These are phyloP conservation scores for Aelia acuminata DNA, from an alignment of 2,888 invertebrate species.

Conservation along the genomic window DNA sequence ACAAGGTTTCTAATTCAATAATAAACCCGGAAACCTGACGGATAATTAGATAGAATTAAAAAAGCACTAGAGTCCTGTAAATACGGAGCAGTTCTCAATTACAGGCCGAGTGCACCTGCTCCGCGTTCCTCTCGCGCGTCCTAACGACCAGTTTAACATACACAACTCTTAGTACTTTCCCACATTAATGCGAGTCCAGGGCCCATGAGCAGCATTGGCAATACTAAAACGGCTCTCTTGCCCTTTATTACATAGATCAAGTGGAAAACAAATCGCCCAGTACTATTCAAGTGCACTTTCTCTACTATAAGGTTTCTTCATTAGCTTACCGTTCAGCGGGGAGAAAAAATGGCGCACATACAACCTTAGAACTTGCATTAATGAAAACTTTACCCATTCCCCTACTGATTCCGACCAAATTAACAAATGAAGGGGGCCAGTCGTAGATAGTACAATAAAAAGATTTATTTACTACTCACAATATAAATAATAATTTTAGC, in stretches of 20 bases:
- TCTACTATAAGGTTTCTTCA: neutral
- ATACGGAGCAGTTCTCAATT: neutral
- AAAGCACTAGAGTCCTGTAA: neutral
- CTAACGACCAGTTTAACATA: slow-evolving; percentile 5
- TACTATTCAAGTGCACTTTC: neutral
- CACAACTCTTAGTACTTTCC: neutral
- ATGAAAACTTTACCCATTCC: too few species aligned
- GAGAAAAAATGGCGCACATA: too few species aligned
- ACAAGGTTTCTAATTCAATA: neutral
- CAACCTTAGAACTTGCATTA: too few species aligned
- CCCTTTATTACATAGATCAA: neutral
- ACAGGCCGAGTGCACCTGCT: neutral
- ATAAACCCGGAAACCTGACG: neutral
- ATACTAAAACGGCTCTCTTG: neutral
- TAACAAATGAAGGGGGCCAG: too few species aligned
- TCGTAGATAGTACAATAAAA: too few species aligned
- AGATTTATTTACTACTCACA: too few species aligned
- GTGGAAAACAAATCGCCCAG: neutral
- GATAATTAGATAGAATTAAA: neutral
- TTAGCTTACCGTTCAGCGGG: neutral
- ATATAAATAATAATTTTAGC: too few species aligned
- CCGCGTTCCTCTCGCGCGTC: neutral
- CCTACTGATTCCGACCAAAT: too few species aligned
- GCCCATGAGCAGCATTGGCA: neutral
- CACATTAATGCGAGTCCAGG: neutral